Base-by-base conservation (phyloP, 2,797 vertebrate genomes). In the Taenioides sp. region DNA sequence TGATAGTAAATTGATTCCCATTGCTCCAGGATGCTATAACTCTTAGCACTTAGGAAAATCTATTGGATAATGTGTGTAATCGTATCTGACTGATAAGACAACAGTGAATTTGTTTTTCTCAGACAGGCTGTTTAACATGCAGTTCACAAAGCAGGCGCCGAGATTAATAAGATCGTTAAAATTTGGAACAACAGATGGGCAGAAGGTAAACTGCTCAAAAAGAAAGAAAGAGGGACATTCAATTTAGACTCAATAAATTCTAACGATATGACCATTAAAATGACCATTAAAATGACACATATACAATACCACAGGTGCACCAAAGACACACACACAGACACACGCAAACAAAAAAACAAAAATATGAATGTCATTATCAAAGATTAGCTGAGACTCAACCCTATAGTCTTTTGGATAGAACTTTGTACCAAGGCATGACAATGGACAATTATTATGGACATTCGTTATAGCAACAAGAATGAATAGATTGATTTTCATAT, bases 11-110 rank as follows among this genome's bases (percentile, higher is more conserved):
- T 66, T 66, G 65, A 58, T 62, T 69, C 57, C 40, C 57, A 69
- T 65, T 75, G 77, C 81, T 78, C 69, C 65, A 31, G 25, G 65
- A 54, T 28, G 17, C 63, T 27, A 27, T 49, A 65, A 49, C 63
- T 65, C 34, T 22, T 20, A 9, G 34, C 31, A 63, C 34, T 63
- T 63, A 62, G 60, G 18, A 20, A 43, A 62, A 63, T 40, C 61
- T 22, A 34, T 37, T 40, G 47, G 63, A 65, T 65, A 65, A 65
- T 65, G 40, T 65, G 63, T 17, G n/a, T 43, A 47, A 47, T 65
- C n/a, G 10, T 25, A 65, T 49, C 22, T 47, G 37, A 47, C 63
- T 27, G 63, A 63, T 43, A 23, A 17, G 63, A 23, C 40, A 25
- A 25, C 16, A 43, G 40, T 47, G 40, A 47, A 47, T 65, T 49